Evolutionary conservation across 2,797 vertebrate species (phyloP).

Genomic region (Halcyon badia): DNA sequence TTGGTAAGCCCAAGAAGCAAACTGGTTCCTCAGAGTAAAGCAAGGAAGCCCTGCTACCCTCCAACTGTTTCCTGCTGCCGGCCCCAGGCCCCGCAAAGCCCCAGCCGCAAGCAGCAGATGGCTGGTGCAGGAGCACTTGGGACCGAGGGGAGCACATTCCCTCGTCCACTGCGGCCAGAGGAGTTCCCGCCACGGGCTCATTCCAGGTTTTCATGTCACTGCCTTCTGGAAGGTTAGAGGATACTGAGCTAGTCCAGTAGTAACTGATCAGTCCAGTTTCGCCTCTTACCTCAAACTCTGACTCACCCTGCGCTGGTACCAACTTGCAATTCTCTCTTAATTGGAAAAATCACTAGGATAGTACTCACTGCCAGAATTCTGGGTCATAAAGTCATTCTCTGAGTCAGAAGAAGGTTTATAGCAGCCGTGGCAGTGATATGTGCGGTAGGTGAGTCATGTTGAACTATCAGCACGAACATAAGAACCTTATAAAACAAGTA

Average conservation of each 20-base stretch:
- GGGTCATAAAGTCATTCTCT: constrained; percentile 79
- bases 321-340: constrained; percentile 51
- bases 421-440: constrained; percentile 73
- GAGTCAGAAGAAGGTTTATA: constrained; percentile 76
- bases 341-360: constrained; percentile 71
- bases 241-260: neutral
- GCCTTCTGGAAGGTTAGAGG: neutral
- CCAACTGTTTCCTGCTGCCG: neutral
- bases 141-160: neutral
- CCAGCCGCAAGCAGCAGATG: no score
- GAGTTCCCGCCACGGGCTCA: neutral
- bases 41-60: neutral
- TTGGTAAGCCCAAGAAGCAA: neutral
- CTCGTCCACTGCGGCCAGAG: neutral
- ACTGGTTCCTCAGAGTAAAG: neutral
- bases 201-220: neutral
- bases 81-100: neutral
- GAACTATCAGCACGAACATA: constrained; percentile 64
- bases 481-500: constrained; percentile 45
- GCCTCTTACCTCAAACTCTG: constrained; percentile 43
- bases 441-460: constrained; percentile 73
- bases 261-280: constrained; percentile 30
- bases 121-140: neutral
- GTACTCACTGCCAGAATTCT: constrained; percentile 72
- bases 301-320: constrained; percentile 59